Base-by-base conservation (phyloP, 2,888 invertebrate species). In the Apomyelois bistriatella region DNA sequence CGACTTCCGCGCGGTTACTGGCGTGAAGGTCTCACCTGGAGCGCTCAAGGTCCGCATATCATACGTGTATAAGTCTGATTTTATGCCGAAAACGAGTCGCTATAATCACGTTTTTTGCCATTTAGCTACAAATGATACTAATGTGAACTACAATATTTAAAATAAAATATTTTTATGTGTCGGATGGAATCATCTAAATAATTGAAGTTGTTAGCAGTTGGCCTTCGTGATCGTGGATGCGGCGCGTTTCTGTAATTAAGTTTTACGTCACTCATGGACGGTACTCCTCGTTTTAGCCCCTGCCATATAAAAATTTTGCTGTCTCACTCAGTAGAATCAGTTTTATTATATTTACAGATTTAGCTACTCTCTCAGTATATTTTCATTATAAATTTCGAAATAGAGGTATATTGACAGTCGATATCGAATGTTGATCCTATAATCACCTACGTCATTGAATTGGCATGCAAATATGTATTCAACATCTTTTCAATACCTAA, bases 1-100 rank as follows among this genome's bases (percentile, higher is more conserved):
- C 85, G 76, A 88, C 87, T 90, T 90, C 89, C 89, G 89, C 89
- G 87, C 89, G 81, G 89, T 89, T 88, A 90, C 89, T 74, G 79
- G 78, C 85, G 85, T 82, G 88, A 89, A 89, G 89, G 89, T 87
- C 89, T 88, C 82, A 76, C 81, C 79, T 75, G 76, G 74, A 77
- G 78, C 73, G 81, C 85, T 88, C 89, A 90, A 89, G 89, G 89
- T 90, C 85, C 79, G 82, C 79, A 82, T 82, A 89, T 85, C 86
- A 83, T 87, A 87, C 82, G 76, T 82, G 81, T 82, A 85, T 86
- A 85, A 85, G 86, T 84, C 82, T 73, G 71, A 86, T 79, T 85
- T 87, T 82, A 82, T 76, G 73, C 75, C 72, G 74, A 82, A 82
- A 85, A 83, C 84, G 70, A 79, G 80, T 81, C 72, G 72, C 59